Base-by-base conservation (phyloP, 64 coral and sea anemone genomes). In the Porites lutea region DNA sequence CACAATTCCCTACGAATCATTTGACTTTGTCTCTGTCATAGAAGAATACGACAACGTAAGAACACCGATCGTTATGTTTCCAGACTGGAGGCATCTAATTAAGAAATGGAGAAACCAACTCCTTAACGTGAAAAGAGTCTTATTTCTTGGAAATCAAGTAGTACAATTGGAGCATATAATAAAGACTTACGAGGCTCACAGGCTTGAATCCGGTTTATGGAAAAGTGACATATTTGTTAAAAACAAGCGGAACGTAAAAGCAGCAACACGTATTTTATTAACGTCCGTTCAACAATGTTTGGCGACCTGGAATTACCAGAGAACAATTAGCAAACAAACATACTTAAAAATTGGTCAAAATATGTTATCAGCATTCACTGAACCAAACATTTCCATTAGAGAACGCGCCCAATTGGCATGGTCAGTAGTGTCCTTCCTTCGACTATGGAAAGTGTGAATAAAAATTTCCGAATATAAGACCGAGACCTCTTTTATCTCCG, bases 371-470 rank as follows among this genome's bases (percentile, higher is more conserved):
- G 52, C 83, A 65, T 73, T 77, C 23, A 93, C 62, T 69, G 64
- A 93, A 11, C 20, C 63, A 58, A 78, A 87, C 12, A 62, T 92
- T 52, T 70, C 72, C 52, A 75, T 87, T 13, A 64, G 46, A 79
- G 73, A 87, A 83, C 71, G 83, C 43, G 47, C 91, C 66, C 75
- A 15, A 70, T 66, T 71, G 13, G 49, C 91, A 59, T 87, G 83
- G 82, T 47, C 83, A 52, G 82, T 75, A 22, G 74, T 87, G 37
- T 23, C 73, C 53, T 93, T 93, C 58, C 74, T 87, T 52, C 55
- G 82, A 66, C 54, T 58, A 50, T 87, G 91, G 91, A 93, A 53
- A 87, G 73, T 75, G 48, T 93, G 91, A 82, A 65, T 93, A 49
- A 82, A 81, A 45, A 58, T 88, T 63, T 43, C 52, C 23, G 19